Evolutionary conservation across 2,797 vertebrate species (phyloP), one percentile per base, ranked within the genome.

Genomic region (Prunella strophiata): DNA sequence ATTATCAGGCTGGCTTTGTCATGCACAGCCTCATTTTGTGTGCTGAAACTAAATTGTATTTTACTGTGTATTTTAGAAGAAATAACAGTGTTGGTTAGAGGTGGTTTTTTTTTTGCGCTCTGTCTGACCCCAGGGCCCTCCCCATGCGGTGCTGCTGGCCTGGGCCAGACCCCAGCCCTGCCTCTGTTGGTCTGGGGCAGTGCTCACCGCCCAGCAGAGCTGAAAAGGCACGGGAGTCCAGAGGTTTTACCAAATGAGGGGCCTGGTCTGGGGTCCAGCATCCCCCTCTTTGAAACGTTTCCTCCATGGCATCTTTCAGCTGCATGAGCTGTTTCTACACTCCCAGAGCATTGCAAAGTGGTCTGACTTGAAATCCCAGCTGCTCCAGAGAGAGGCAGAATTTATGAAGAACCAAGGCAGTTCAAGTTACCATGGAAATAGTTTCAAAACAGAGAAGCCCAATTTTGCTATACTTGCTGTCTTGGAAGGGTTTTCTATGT

Each of bases 381-480:
- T 55, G 79, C 83, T 90, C 67, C 45, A 27, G 51, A 42, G 57
- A 65, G 68, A 78, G 38, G 38, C 77, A 86, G 80, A 48, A 74
- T 27, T 74, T 27, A 32, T n/a, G 58, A 67, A 88, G 73, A 14
- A 75, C 23, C 14, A 29, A 68, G 62, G 90, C 36, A 19, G 57
- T 89, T 61, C 19, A 21, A 30, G 81, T 88, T 89, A 8, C 93
- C 83, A 72, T 72, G 89, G 95, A 16, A 84, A 83, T 47, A 6
- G 23, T 13, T 83, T 72, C 91, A 62, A 88, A 92, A 77, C 70
- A 84, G 38, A 88, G 78, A 16, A 59, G 70, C 14, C 74, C 0
- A 21, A 13, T 51, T 75, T 50, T 75, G 84, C 89, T 32, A 1
- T 38, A 1, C 42, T 40, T 14, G 16, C 73, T n/a, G 20, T 32